Base-by-base conservation (phyloP, 2,888 invertebrate species). In the Xanthostigma xanthostigma region DNA sequence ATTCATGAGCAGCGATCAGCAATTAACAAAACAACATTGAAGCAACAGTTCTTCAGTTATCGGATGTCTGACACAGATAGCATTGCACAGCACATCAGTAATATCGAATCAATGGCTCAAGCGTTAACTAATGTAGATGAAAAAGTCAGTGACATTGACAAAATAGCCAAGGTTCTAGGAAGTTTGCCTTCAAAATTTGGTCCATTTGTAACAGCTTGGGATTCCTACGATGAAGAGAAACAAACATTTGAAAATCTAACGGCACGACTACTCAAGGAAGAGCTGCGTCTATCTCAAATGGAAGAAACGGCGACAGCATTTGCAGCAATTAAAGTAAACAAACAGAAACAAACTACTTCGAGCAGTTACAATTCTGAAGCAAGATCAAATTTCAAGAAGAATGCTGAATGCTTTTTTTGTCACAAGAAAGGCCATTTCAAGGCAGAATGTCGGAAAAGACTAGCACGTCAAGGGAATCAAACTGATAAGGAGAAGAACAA, bases 71-170 rank as follows among this genome's bases (percentile, higher is more conserved):
- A 35, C 9, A 48, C 41, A n/a, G 51, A 53, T 6, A 35, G 37
- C 9, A 50, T 53, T 38, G 52, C 52, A 12, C 45, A 53, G 36
- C 52, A 53, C 47, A 48, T 53, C 9, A 46, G 49, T 8, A 53
- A 54, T 34, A 45, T 54, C 11, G 53, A 54, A 14, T 45, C 48
- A 13, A 27, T 53, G 48, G 49, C 51, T 3, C 36, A 44, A 43
- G 50, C 49, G 9, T 35, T 53, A 11, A 17, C 43, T 13, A 49
- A 53, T 33, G 45, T 51, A 12, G 50, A 47, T 27, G 50, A 48
- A 34, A 17, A 41, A 42, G 45, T 53, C n/a, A 37, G 43, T 13
- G 48, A 53, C n/a, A 43, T 51, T 6, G 51, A 50, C 37, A 50
- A 50, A 36, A 44, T 53, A 2, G 51, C 51, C 9, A 54, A 54